Base-by-base conservation (phyloP, 2,113 vertebrate genomes). In the Morone chrysops region DNA sequence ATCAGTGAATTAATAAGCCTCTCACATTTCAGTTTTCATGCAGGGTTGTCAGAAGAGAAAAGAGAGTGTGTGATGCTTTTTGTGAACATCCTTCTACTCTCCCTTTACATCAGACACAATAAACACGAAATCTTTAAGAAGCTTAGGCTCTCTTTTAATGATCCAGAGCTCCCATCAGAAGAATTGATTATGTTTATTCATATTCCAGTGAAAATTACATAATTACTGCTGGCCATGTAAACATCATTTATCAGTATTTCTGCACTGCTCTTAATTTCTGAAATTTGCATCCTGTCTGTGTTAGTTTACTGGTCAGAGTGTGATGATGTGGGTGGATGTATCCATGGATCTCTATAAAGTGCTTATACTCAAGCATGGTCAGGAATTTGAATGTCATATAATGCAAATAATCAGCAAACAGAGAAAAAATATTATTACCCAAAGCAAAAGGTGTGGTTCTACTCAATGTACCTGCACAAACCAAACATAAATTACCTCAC, bases 181-280 rank as follows among this genome's bases (percentile, higher is more conserved):
- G 0, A 53, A 51, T 6, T 51, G 36, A 63, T 51, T 38, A 11
- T 41, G 18, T 38, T 56, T 11, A 61, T 45, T 69, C 11, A 70
- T 17, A 84, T 81, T 73, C 36, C 66, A 70, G 74, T 22, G 54
- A 87, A 87, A 59, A 68, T 81, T 45, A 8, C 6, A 6, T 11
- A 25, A 16, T 77, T n/a, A 45, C 40, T 14, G 66, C 65, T 47
- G 40, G n/a, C 68, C 63, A 73, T 68, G 69, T 86, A 90, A 88
- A 89, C 77, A 88, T 89, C 20, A 92, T 87, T 91, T 83, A 86
- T 82, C 76, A 74, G 71, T 87, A 85, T 91, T 88, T 66, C 72
- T 62, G 50, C 71, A 40, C 59, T 63, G 61, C 57, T 71, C 47
- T 63, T 48, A 48, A 43, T 70, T 65, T 63, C 1, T 38, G 11